Conservation (phyloP, 2,797 vertebrate species). For the Tragelaphus eurycerus region DNA sequence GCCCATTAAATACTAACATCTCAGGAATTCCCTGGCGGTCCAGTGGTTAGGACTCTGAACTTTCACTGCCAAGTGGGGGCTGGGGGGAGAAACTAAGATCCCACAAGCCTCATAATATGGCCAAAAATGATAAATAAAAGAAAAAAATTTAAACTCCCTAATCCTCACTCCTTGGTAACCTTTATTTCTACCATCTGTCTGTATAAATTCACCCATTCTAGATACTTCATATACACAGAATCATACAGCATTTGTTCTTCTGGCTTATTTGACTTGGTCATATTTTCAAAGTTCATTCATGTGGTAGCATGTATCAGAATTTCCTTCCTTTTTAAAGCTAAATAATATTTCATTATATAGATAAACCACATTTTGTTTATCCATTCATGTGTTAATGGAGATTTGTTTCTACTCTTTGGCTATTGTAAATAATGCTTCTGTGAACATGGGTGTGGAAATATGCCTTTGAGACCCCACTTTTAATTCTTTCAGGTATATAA, state of each 20-base stretch:
- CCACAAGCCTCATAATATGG: neutral
- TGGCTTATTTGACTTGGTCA: neutral
- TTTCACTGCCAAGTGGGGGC: neutral
- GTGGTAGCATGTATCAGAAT: neutral
- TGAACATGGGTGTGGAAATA: neutral
- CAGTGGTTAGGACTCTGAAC: neutral
- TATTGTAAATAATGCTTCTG: neutral
- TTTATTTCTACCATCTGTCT: neutral
- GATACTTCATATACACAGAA: neutral
- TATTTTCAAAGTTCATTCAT: neutral
- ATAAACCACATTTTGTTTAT: neutral
- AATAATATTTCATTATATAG: neutral
- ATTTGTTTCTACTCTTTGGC: neutral
- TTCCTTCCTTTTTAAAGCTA: neutral
- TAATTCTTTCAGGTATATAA: neutral
- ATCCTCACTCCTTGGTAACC: neutral
- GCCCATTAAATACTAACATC: neutral
- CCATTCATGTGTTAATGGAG: no score
- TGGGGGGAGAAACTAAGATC: neutral
- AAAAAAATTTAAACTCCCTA: no score
- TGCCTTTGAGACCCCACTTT: neutral
- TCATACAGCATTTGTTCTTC: neutral
- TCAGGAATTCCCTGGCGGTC: neutral
- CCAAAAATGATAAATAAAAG: neutral
- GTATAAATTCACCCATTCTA: neutral